Percentiles rank a stretch among this genome's conserved stretches.
These are phyloP conservation scores for Burhinus oedicnemus DNA, from an alignment of 2,113 vertebrate species.

Conservation along the genomic window DNA sequence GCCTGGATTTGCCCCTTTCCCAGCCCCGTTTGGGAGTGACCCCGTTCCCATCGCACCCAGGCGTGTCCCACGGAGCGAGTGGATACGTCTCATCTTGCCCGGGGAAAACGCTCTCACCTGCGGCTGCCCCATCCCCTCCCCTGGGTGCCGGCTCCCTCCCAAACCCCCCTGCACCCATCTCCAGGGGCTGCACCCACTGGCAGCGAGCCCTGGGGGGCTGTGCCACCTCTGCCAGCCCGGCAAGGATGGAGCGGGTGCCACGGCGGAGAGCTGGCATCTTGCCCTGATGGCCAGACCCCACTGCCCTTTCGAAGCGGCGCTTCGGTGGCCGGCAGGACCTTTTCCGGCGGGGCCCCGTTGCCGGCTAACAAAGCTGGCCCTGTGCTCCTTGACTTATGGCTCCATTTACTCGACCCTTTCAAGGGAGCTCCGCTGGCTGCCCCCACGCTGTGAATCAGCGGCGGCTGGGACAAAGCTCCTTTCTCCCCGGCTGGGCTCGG, in stretches of 20 bases:
- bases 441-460: background rate
- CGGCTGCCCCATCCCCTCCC: background rate
- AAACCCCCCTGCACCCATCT: background rate
- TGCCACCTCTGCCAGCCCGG: fast-evolving
- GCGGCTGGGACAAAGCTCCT: background rate
- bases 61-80: fast-evolving
- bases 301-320: background rate
- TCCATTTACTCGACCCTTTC: constrained; percentile 41
- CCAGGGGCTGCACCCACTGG: background rate
- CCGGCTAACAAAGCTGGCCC: constrained; percentile 10
- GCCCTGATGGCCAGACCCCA: fast-evolving
- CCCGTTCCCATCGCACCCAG: background rate
- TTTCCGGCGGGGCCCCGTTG: background rate
- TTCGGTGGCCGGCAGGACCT: background rate
- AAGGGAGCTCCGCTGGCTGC: background rate
- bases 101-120: background rate
- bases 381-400: constrained; percentile 51
- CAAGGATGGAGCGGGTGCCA: background rate
- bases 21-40: fast-evolving
- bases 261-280: fast-evolving
- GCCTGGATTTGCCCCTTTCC: background rate
- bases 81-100: background rate
- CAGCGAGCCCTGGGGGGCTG: background rate
- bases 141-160: background rate
- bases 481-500: fast-evolving